phyloP scores from a whole-genome alignment of 2,797 vertebrate species.

The Pseudochaenichthys georgianus region DNA sequence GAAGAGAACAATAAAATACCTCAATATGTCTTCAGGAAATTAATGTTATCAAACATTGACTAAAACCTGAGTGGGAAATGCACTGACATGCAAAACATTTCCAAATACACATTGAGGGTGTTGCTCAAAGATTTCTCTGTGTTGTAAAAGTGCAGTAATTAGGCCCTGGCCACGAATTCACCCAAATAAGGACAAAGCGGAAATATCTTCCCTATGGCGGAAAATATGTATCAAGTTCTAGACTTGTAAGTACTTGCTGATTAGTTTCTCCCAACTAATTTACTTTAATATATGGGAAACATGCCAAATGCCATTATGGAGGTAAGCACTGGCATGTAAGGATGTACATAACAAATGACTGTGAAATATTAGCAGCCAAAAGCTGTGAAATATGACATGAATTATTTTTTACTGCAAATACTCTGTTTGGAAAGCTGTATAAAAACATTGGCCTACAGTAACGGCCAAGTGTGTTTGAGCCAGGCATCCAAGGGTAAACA shows the following conservation, averaged over 20 bases:
- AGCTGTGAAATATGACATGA: constrained; percentile 4
- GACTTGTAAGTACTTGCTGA: constrained; percentile 33
- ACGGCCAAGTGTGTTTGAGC: constrained; percentile 22
- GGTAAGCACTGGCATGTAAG: constrained; percentile 1
- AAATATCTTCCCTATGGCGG: constrained; percentile 14
- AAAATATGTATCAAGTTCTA: background rate
- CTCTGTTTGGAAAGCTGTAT: constrained; percentile 8
- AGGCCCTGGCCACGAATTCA: constrained; percentile 20
- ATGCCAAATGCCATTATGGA: constrained; percentile 8
- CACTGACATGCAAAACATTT: constrained; percentile 18
- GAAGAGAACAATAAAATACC: constrained; percentile 18
- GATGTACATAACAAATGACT: constrained; percentile 15
- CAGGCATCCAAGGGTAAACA: constrained; percentile 40
- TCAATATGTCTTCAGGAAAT: constrained; percentile 29
- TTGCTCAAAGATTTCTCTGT: background rate
- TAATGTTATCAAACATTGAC: constrained; percentile 31
- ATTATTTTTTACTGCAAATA: constrained; percentile 22
- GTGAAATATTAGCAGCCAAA: constrained; percentile 8
- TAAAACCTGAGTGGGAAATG: constrained; percentile 19
- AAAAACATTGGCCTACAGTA: constrained; percentile 14
- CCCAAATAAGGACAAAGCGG: constrained; percentile 13
- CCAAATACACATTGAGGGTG: background rate
- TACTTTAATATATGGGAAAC: constrained; percentile 4
- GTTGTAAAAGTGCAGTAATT: constrained; percentile 24
- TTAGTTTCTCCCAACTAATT: constrained; percentile 1